Conservation (phyloP, 2,888 invertebrate species). For the Hirudinaria manillensis region DNA sequence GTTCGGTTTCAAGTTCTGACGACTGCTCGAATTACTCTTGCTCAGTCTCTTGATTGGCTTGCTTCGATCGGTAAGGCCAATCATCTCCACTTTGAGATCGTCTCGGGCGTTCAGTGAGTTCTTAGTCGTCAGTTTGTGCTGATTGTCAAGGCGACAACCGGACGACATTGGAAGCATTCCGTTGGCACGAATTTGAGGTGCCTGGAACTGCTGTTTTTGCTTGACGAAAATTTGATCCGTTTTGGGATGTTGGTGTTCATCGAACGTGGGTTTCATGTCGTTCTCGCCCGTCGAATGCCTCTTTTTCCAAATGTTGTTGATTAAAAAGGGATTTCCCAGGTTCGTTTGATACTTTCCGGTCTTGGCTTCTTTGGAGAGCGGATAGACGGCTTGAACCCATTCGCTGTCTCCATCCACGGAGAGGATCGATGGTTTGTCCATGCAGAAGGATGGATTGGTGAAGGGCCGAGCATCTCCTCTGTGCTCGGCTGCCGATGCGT, state of each 20-base stretch:
- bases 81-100: not conserved
- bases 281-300: not conserved
- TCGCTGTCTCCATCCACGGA: not conserved
- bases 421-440: conserved; percentile 6
- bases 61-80: not conserved
- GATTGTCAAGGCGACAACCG: not conserved
- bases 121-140: not conserved
- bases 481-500: not conserved
- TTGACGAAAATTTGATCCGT: not conserved
- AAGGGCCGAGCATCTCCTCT: conserved; percentile 8
- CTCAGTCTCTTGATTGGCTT: conserved; percentile 1
- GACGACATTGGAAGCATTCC: not conserved
- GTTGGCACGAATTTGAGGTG: not conserved
- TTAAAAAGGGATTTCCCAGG: not conserved
- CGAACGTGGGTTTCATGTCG: not conserved
- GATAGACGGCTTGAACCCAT: not conserved
- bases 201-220: not conserved
- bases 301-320: conserved; percentile 13
- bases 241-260: not conserved
- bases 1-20: not conserved
- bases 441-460: conserved; percentile 24
- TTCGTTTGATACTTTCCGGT: not conserved
- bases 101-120: not conserved
- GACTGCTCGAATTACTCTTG: not conserved
- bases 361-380: not conserved